Evolutionary conservation across 92 coral and sea anemone genomes (phyloP).

Genomic region (Phenganax marumi): DNA sequence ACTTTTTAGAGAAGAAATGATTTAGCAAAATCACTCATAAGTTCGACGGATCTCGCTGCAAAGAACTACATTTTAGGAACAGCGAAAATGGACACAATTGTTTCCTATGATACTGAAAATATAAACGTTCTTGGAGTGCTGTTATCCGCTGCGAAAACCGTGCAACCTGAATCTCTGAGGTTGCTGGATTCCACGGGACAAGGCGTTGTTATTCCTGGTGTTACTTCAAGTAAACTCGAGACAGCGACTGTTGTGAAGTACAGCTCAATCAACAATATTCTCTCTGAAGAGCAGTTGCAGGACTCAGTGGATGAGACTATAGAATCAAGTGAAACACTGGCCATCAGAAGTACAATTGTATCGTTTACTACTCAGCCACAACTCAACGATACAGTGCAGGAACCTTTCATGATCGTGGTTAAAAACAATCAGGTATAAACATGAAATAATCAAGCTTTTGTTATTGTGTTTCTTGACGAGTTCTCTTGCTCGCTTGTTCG

Average conservation of each 20-base stretch:
- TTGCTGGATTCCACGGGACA: not conserved
- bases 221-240: not conserved
- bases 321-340: not conserved
- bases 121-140: constrained; percentile 25
- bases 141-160: constrained; percentile 1
- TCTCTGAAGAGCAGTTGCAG: constrained; percentile 15
- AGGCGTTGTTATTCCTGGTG: constrained; percentile 9
- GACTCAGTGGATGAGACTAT: constrained; percentile 5
- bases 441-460: too few relatives aligned
- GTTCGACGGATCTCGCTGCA: constrained; percentile 2
- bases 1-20: not conserved
- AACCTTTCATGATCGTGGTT: constrained; percentile 21
- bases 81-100: not conserved
- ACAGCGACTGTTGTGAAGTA: constrained; percentile 30
- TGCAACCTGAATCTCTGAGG: not conserved
- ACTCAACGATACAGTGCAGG: not conserved
- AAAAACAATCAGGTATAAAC: constrained; percentile 33
- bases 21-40: not conserved
- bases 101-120: not conserved
- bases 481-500: too few relatives aligned
- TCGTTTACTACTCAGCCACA: constrained; percentile 18
- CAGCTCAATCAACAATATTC: not conserved
- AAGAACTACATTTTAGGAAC: not conserved
- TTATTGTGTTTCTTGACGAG: too few relatives aligned
- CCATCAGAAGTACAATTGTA: constrained; percentile 23